phyloP scores from a whole-genome alignment of 2,113 vertebrate genomes.

The Thermophis baileyi region DNA sequence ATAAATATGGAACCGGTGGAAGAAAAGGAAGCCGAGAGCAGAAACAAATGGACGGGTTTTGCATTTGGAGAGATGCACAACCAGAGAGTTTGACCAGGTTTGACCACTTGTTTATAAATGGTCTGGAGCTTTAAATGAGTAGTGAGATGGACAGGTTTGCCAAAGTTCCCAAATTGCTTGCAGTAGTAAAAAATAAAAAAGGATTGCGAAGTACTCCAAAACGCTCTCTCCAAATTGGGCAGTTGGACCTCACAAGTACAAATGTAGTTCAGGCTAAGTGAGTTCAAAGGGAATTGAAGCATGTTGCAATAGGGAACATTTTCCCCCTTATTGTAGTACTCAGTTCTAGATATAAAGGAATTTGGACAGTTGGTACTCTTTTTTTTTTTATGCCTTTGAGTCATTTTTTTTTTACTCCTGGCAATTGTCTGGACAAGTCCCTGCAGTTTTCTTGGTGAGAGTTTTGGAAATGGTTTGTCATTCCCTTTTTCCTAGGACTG shows the following conservation, averaged over 20 bases:
- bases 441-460: neutral
- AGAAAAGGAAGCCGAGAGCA: neutral
- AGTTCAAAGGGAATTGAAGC: neutral
- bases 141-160: neutral
- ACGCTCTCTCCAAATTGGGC: neutral
- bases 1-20: neutral
- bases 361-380: neutral
- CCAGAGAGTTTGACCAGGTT: neutral
- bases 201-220: neutral
- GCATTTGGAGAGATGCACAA: neutral
- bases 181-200: neutral
- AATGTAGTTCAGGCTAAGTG: neutral
- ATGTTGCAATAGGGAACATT: neutral
- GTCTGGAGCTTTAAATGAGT: neutral
- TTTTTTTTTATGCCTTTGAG: neutral
- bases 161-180: neutral
- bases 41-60: neutral
- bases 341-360: neutral
- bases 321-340: neutral
- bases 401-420: neutral
- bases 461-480: neutral
- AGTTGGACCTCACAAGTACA: neutral
- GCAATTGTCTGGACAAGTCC: neutral
- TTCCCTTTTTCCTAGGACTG: neutral
- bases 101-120: neutral